These are phyloP conservation scores for Anoplopoma fimbria DNA, from an alignment of 2,113 vertebrate species.

Conservation along the genomic window DNA sequence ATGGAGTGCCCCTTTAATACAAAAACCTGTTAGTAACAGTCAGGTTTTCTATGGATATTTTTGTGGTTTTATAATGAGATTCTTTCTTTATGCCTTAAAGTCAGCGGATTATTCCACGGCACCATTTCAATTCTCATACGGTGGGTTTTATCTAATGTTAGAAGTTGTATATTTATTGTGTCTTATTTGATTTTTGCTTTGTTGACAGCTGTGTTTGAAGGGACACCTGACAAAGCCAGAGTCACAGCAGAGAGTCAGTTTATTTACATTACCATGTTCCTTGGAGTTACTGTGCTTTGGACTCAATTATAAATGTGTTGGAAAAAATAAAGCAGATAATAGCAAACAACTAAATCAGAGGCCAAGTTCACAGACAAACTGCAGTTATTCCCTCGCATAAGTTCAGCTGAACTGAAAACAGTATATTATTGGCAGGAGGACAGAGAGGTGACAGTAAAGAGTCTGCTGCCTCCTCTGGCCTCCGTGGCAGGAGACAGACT, in stretches of 20 bases:
- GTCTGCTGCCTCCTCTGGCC: conserved; percentile 27
- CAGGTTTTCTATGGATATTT: background rate
- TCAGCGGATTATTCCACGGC: background rate
- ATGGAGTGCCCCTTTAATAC: background rate
- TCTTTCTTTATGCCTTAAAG: background rate
- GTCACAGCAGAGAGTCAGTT: conserved; percentile 7
- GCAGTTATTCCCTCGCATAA: conserved; percentile 6
- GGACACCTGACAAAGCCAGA: background rate
- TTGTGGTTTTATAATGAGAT: background rate
- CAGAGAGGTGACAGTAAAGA: conserved; percentile 43
- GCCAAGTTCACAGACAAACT: conserved; percentile 19
- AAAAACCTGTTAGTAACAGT: background rate
- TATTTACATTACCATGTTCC: conserved; percentile 13
- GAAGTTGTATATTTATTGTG: background rate
- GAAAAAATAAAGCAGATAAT: background rate
- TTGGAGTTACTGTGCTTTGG: background rate
- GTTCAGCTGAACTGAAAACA: conserved; percentile 10
- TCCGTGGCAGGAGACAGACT: conserved; percentile 51
- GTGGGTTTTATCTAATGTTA: background rate
- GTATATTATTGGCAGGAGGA: conserved; percentile 52
- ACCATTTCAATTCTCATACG: background rate
- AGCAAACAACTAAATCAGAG: conserved; percentile 16
- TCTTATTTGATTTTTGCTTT: background rate
- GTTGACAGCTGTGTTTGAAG: conserved; percentile 23
- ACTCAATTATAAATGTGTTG: conserved; percentile 6